Percentiles rank a stretch among this genome's conserved stretches.
phyloP scores from a whole-genome alignment of 1,140 invertebrate species.

The Ceratosolen solmsi region DNA sequence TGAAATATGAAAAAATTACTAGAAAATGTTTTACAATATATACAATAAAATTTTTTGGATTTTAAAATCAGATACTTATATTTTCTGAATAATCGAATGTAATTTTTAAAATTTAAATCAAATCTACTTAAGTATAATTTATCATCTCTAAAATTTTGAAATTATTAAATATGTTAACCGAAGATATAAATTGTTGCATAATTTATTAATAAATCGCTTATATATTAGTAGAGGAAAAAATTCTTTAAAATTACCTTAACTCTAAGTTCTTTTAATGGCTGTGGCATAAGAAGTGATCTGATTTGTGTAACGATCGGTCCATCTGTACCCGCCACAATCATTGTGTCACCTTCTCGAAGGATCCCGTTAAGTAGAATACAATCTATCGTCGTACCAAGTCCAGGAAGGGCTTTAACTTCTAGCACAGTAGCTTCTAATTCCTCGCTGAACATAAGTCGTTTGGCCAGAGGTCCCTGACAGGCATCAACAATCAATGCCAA shows the following conservation, averaged over 20 bases:
- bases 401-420: conserved; percentile 98
- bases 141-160: background rate
- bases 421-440: conserved; percentile 98
- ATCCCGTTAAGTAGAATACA: conserved; percentile 98
- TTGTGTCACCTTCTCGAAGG: conserved; percentile 92
- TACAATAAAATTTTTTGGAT: no score
- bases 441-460: conserved; percentile 92
- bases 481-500: conserved; percentile 93
- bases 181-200: no score
- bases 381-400: conserved; percentile 98
- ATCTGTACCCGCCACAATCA: conserved; percentile 97
- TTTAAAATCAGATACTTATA: no score
- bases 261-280: conserved; percentile 97
- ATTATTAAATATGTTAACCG: background rate
- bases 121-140: no score
- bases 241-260: conserved; percentile 86
- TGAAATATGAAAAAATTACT: no score
- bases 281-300: conserved; percentile 96
- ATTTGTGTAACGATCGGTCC: conserved; percentile 99
- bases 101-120: no score
- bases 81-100: no score
- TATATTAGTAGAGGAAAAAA: background rate
- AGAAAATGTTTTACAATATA: no score
- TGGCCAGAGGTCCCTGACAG: conserved; percentile 92
- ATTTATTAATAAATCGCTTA: no score